phyloP scores from a whole-genome alignment of 2,797 vertebrate species.

The Carcharodon carcharias region DNA sequence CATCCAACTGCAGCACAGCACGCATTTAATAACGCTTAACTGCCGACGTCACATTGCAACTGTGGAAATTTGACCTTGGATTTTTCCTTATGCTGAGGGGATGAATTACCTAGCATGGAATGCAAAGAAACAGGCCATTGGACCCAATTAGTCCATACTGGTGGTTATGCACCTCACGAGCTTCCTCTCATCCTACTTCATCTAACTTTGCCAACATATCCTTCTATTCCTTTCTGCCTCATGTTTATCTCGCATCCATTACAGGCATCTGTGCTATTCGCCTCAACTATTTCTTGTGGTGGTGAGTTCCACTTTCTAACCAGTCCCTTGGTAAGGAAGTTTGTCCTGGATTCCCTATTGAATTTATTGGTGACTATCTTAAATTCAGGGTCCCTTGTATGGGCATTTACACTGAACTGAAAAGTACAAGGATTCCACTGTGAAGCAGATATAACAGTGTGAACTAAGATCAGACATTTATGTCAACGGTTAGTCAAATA shows the following conservation, averaged over 20 bases:
- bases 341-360: neutral
- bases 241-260: neutral
- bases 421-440: neutral
- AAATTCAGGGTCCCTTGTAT: neutral
- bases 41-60: neutral
- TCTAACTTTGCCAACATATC: neutral
- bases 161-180: neutral
- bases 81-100: neutral
- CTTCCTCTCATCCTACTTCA: neutral
- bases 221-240: neutral
- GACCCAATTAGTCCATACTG: neutral
- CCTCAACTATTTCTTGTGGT: neutral
- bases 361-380: neutral
- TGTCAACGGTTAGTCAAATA: neutral
- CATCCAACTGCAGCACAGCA: neutral
- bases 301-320: neutral
- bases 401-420: neutral
- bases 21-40: neutral
- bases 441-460: neutral
- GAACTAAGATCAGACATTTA: neutral
- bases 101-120: neutral
- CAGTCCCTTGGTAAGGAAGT: neutral
- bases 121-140: neutral
- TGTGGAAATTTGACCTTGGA: neutral
- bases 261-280: neutral